These are phyloP conservation scores for Heterochromis multidens DNA, from an alignment of 2,113 vertebrate genomes.

Conservation along the genomic window DNA sequence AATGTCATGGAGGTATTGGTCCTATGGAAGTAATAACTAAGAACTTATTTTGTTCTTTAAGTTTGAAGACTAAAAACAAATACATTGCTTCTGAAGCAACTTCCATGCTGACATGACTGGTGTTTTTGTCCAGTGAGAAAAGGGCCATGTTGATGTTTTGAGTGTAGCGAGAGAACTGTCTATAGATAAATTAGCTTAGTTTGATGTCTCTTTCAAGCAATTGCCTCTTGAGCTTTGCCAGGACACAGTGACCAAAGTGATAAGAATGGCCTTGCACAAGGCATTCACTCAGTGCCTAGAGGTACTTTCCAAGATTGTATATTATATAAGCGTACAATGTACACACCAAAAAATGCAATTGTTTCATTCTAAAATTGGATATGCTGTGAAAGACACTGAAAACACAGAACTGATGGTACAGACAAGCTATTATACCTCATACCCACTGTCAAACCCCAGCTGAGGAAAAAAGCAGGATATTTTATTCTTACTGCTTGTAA, in stretches of 20 bases:
- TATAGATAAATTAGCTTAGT: neutral
- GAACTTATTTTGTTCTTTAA: neutral
- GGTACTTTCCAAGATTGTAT: neutral
- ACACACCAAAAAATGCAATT: neutral
- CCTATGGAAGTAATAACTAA: neutral
- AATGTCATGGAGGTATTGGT: neutral
- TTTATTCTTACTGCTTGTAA: slow-evolving; percentile 46
- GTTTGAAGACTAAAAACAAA: neutral
- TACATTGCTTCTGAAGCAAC: neutral
- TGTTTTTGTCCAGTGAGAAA: neutral
- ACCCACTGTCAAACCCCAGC: neutral
- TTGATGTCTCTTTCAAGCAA: neutral
- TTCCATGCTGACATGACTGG: neutral
- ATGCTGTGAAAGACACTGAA: neutral
- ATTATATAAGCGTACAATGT: neutral
- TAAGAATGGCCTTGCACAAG: neutral
- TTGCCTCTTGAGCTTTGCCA: neutral
- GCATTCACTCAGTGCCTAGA: neutral
- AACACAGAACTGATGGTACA: neutral
- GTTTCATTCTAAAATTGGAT: neutral
- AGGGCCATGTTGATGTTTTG: neutral
- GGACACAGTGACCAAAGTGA: neutral
- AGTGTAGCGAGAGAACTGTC: neutral
- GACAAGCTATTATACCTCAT: neutral
- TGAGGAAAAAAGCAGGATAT: neutral